Percentiles rank a stretch among this genome's conserved stretches.
Conservation (phyloP, 2,888 invertebrate species). For the Saturnia japonica region DNA sequence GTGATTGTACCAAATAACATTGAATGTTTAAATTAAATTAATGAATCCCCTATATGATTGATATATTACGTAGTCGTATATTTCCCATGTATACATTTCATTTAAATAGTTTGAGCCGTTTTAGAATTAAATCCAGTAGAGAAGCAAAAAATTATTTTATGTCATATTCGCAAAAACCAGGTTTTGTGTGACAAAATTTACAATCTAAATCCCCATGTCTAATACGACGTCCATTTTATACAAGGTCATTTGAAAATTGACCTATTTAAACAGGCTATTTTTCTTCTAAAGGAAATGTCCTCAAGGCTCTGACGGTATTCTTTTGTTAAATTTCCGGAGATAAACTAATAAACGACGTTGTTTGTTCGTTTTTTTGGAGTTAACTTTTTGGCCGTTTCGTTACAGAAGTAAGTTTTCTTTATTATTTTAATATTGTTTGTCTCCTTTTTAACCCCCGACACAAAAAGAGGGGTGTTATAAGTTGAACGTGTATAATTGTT, state of each 20-base stretch:
- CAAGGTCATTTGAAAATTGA: neutral
- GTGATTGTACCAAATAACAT: neutral
- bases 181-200: neutral
- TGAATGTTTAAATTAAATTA: neutral
- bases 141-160: no score
- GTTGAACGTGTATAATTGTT: no score
- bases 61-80: no score
- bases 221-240: neutral
- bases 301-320: neutral
- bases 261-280: neutral
- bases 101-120: no score
- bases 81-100: no score
- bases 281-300: neutral
- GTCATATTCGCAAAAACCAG: no score
- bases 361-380: neutral
- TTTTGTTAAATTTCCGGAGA: constrained; percentile 5
- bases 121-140: no score
- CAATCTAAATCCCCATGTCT: neutral
- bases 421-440: neutral
- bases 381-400: neutral
- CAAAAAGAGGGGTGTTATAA: no score
- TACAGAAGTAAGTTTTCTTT: neutral
- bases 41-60: neutral
- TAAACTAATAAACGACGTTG: constrained; percentile 1
- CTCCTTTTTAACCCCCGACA: no score